Evolutionary conservation across 2,797 vertebrate genomes (phyloP).

Genomic region (Cossypha niveicapilla): DNA sequence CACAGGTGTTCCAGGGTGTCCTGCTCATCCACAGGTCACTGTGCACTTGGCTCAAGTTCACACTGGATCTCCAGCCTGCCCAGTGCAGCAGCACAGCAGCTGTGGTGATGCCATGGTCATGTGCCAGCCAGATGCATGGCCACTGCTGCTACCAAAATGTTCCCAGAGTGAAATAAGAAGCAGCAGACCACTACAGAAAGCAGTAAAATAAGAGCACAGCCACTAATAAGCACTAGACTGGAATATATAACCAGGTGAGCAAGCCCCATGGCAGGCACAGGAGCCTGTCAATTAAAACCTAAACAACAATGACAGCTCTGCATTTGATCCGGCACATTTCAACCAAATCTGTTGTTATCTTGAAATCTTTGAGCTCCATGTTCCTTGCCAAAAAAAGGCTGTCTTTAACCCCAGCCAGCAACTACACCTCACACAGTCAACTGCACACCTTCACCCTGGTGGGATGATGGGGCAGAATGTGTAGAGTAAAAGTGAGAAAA

Average conservation of each 20-base stretch:
- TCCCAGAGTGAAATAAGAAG: neutral
- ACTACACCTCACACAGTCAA: no score
- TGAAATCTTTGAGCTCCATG: fast-evolving
- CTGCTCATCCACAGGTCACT: neutral
- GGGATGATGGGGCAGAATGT: neutral
- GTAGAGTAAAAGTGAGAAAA: neutral
- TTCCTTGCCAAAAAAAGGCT: fast-evolving
- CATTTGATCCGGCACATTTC: neutral
- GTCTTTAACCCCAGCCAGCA: neutral
- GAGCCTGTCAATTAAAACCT: neutral
- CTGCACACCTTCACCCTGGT: neutral
- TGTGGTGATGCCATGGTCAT: neutral
- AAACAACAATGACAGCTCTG: neutral
- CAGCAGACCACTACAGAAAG: neutral
- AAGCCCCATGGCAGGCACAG: neutral
- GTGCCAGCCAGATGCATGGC: neutral
- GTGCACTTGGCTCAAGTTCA: fast-evolving
- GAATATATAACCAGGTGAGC: neutral
- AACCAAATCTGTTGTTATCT: neutral
- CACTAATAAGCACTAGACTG: neutral
- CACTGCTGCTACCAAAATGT: neutral
- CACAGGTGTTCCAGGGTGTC: neutral
- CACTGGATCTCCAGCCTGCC: neutral
- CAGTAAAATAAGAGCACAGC: neutral
- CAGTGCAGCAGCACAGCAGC: neutral